Evolutionary conservation across 92 coral and sea anemone species (phyloP).

Genomic region (Diadumene lineata): DNA sequence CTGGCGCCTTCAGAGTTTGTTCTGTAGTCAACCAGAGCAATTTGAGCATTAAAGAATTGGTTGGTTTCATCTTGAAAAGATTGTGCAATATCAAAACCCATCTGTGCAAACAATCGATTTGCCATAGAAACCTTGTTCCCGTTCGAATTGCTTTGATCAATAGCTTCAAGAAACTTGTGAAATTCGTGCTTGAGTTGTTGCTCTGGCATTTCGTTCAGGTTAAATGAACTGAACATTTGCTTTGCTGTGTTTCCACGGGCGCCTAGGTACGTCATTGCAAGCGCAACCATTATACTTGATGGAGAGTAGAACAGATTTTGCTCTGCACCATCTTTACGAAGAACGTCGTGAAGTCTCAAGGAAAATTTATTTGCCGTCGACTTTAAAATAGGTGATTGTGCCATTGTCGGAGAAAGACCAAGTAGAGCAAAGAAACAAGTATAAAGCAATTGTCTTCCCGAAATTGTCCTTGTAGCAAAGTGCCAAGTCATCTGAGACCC

Average conservation of each 20-base stretch:
- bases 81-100: slow-evolving; percentile 57
- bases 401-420: slow-evolving; percentile 12
- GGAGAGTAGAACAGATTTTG: slow-evolving; percentile 88
- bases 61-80: slow-evolving; percentile 47
- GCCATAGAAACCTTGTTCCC: slow-evolving; percentile 71
- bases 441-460: not conserved
- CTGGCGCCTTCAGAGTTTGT: slow-evolving; percentile 59
- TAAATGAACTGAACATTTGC: slow-evolving; percentile 53
- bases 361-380: slow-evolving; percentile 56
- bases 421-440: not conserved
- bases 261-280: slow-evolving; percentile 86
- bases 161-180: slow-evolving; percentile 54
- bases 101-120: slow-evolving; percentile 75
- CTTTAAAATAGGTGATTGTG: slow-evolving; percentile 22
- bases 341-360: slow-evolving; percentile 48
- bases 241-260: slow-evolving; percentile 84
- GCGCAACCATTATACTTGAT: slow-evolving; percentile 67
- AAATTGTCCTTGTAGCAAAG: not conserved
- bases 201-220: slow-evolving; percentile 47
- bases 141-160: slow-evolving; percentile 44
- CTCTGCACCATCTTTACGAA: slow-evolving; percentile 17
- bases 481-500: not conserved
- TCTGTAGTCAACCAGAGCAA: slow-evolving; percentile 69
- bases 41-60: slow-evolving; percentile 63
- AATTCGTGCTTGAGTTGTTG: slow-evolving; percentile 43